Evolutionary conservation across 2,113 vertebrate genomes (phyloP), one percentile per base, ranked within the genome.

Genomic region (Trematocara unimaculatum): DNA sequence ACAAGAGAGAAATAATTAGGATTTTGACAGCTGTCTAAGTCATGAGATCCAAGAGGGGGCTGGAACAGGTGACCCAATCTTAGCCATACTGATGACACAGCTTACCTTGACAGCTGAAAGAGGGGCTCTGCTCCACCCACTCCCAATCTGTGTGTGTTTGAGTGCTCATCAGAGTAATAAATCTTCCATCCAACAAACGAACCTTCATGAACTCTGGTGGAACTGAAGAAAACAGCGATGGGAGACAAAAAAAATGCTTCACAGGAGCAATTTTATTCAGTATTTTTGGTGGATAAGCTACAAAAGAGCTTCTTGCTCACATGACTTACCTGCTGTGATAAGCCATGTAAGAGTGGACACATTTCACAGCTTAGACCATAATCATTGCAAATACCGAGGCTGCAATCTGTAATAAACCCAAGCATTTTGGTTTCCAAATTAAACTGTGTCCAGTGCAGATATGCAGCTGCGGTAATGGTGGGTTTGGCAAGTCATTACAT

Each of bases 11-110:
- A 91, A 92, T 94, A 93, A 94, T 94, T 93, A 91, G 79, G 84
- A 87, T 81, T 88, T 67, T 95, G 88, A 94, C 94, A 94, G 93
- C 91, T 94, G 94, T 94, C 89, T 87, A 42, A 90, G 89, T 89
- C 91, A 87, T 84, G 72, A 86, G 83, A 89, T 80, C 86, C 82
- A 91, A 78, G 62, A 86, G 20, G 74, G 88, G 84, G 92, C 83
- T 90, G 87, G 85, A 91, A 72, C 79, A 85, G 72, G 89, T 94
- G 90, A 94, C 94, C 94, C 90, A 56, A 82, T 72, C 26, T 40
- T 86, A 86, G 85, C 84, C 81, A 85, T 82, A 92, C 80, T 85
- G 92, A 93, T 93, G 92, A 94, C 94, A 90, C 11, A 84, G 88
- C 88, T 85, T 91, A 91, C 92, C 89, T 83, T 90, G 92, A 94